These are phyloP conservation scores for Lypha dubia DNA, from an alignment of 2,888 invertebrate genomes.

Conservation along the genomic window DNA sequence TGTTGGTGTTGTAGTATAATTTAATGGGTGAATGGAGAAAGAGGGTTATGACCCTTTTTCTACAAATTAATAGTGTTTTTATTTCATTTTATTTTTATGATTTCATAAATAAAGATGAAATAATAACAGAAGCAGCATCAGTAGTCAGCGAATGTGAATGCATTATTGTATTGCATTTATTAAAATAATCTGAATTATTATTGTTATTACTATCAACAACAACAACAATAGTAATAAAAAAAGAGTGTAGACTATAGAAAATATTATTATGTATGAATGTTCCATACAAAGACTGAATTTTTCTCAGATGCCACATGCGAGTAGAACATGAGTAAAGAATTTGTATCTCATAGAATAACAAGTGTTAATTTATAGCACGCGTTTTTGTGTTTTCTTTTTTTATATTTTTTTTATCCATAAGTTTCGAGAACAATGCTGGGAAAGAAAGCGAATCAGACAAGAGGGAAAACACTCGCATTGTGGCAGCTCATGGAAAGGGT, in stretches of 20 bases:
- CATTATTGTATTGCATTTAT: constrained; percentile 34
- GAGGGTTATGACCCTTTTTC: constrained; percentile 80
- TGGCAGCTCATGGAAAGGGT: constrained; percentile 51
- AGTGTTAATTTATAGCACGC: constrained; percentile 72
- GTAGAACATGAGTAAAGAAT: not conserved
- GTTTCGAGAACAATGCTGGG: constrained; percentile 24
- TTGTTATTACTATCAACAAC: constrained; percentile 29
- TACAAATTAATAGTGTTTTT: constrained; percentile 58
- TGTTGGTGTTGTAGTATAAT: not conserved
- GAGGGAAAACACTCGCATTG: constrained; percentile 5
- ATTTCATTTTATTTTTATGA: constrained; percentile 1
- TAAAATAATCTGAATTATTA: constrained; percentile 49
- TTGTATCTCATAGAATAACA: constrained; percentile 41
- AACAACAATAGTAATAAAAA: constrained; percentile 47
- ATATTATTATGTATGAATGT: not conserved
- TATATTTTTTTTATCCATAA: constrained; percentile 42
- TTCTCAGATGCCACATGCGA: not conserved
- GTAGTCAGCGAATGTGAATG: not conserved
- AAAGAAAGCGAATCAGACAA: constrained; percentile 48
- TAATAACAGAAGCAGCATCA: not conserved
- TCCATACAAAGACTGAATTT: constrained; percentile 25
- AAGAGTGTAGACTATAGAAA: constrained; percentile 34
- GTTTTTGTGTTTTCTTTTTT: constrained; percentile 49
- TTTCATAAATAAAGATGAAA: constrained; percentile 54
- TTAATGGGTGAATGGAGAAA: constrained; percentile 72